phyloP scores from a whole-genome alignment of 1,140 invertebrate genomes.

The Bombus huntii region DNA sequence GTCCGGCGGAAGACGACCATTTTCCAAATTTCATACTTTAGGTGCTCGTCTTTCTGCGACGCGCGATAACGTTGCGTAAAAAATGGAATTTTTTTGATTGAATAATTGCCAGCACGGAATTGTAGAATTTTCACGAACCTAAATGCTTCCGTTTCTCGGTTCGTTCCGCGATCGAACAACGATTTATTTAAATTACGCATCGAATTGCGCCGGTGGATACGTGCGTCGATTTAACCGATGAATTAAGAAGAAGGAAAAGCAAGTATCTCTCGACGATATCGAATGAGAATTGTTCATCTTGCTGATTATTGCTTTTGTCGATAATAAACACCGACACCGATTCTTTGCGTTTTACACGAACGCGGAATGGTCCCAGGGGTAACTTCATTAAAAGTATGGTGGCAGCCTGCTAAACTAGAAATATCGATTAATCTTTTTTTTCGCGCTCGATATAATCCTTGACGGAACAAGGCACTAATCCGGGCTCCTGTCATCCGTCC shows the following conservation, averaged over 20 bases:
- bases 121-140: background rate
- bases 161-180: background rate
- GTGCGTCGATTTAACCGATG: background rate
- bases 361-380: slow-evolving; percentile 12
- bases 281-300: too few relatives aligned
- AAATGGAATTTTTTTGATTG: slow-evolving; percentile 30
- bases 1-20: slow-evolving; percentile 62
- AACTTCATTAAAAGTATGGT: slow-evolving; percentile 76
- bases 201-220: background rate
- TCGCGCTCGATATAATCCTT: slow-evolving; percentile 82
- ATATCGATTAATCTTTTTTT: slow-evolving; percentile 77
- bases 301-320: background rate
- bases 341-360: background rate
- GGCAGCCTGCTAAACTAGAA: slow-evolving; percentile 66
- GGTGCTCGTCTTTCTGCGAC: slow-evolving; percentile 38
- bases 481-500: slow-evolving; percentile 75
- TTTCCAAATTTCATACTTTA: slow-evolving; percentile 59
- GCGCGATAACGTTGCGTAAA: slow-evolving; percentile 14
- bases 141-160: background rate
- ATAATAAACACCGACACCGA: slow-evolving; percentile 3
- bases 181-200: background rate
- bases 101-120: slow-evolving; percentile 8
- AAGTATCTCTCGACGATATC: background rate
- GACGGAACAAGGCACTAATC: slow-evolving; percentile 81
- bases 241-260: background rate